A percentile compares a stretch with the other conserved stretches of the same genome.
Evolutionary conservation across 2,888 invertebrate species (phyloP).

Genomic region (Chirona hameri): DNA sequence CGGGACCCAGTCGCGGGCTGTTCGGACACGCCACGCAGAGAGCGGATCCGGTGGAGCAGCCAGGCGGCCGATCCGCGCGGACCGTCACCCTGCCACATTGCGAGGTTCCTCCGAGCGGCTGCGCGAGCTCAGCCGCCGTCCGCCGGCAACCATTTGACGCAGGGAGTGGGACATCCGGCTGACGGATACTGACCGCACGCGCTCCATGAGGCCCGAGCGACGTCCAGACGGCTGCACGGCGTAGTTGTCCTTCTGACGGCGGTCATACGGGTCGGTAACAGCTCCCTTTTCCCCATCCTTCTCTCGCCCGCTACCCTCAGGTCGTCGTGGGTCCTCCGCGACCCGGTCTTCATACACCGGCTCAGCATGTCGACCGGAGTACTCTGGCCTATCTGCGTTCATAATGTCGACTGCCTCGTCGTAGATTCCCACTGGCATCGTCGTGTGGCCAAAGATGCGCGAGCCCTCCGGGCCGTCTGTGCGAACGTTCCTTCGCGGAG

Average conservation of each 20-base stretch:
- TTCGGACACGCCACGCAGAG: background rate
- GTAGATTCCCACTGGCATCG: background rate
- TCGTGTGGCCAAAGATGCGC: background rate
- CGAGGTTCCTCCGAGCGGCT: background rate
- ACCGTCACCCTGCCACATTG: background rate
- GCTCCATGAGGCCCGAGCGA: background rate
- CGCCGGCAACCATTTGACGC: background rate
- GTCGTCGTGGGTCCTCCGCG: background rate
- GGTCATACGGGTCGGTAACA: background rate
- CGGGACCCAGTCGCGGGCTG: background rate
- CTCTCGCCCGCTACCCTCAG: background rate
- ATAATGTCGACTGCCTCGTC: background rate
- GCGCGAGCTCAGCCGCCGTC: background rate
- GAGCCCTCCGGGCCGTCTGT: background rate
- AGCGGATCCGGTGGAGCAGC: background rate
- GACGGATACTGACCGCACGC: background rate
- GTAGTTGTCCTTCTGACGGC: background rate
- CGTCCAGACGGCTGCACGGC: background rate
- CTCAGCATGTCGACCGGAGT: background rate
- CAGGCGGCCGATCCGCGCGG: constrained; percentile 1
- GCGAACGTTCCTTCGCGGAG: background rate
- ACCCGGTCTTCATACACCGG: background rate
- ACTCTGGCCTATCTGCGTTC: background rate
- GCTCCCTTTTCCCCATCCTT: background rate
- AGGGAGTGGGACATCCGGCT: constrained; percentile 10